Conservation (phyloP, 2,888 invertebrate genomes). For the Stenotaenia linearis region DNA sequence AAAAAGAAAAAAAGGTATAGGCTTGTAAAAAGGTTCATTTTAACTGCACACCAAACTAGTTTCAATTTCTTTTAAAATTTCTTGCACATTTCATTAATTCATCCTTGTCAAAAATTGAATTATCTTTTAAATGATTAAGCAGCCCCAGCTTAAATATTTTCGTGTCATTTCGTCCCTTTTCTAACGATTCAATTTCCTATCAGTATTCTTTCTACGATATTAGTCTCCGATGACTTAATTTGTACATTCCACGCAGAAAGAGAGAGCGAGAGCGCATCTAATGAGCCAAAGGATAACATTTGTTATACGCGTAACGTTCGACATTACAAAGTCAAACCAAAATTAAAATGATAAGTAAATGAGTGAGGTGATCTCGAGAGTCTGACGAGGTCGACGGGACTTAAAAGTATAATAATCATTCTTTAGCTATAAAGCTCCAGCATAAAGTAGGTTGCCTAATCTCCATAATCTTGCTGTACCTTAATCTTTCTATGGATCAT, state of each 20-base stretch:
- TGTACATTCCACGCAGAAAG: not conserved
- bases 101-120: not conserved
- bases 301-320: not conserved
- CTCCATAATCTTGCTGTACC: not conserved
- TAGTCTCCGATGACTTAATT: not conserved
- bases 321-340: not conserved
- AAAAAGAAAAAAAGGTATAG: not conserved
- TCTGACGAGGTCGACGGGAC: not conserved
- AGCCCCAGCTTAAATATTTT: not conserved
- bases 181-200: constrained; percentile 16
- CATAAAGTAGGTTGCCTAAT: not conserved
- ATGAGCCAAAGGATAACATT: not conserved
- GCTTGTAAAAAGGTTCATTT: not conserved
- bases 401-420: not conserved
- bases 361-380: not conserved
- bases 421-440: not conserved
- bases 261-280: not conserved
- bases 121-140: not conserved
- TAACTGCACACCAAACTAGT: not conserved
- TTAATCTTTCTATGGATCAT: not conserved
- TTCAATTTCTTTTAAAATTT: not conserved
- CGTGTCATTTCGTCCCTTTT: not conserved
- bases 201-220: constrained; percentile 17
- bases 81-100: not conserved
- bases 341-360: constrained; percentile 12